These are phyloP conservation scores for Dinomys branickii DNA, from an alignment of 2,113 vertebrate genomes.

Conservation along the genomic window DNA sequence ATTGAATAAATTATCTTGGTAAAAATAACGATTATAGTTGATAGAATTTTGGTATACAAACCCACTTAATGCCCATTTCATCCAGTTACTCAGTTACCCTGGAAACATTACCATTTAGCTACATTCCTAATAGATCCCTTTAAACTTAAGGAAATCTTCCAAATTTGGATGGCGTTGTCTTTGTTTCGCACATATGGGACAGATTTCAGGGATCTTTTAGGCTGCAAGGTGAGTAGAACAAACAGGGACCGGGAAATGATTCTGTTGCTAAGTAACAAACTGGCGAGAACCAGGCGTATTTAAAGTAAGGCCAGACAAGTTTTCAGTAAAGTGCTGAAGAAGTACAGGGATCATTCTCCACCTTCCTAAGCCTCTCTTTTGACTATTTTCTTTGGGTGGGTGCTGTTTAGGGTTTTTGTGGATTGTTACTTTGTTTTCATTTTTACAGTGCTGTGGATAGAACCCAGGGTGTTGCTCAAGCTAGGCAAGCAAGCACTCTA, in stretches of 20 bases:
- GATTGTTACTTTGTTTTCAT: neutral
- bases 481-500: neutral
- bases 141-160: neutral
- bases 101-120: neutral
- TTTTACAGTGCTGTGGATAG: neutral
- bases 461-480: neutral
- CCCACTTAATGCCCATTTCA: neutral
- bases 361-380: neutral
- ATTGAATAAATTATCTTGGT: slow-evolving; percentile 27
- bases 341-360: neutral
- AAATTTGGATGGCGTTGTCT: neutral
- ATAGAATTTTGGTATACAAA: neutral
- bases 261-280: neutral
- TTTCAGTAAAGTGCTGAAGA: neutral
- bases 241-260: neutral
- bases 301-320: neutral
- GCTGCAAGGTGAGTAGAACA: slow-evolving; percentile 32
- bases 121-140: neutral
- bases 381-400: neutral
- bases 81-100: neutral
- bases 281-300: neutral
- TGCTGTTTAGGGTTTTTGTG: neutral
- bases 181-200: slow-evolving; percentile 28
- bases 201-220: neutral
- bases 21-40: neutral